Evolutionary conservation across 2,113 vertebrate genomes (phyloP).

Genomic region (Halichoeres trimaculatus): DNA sequence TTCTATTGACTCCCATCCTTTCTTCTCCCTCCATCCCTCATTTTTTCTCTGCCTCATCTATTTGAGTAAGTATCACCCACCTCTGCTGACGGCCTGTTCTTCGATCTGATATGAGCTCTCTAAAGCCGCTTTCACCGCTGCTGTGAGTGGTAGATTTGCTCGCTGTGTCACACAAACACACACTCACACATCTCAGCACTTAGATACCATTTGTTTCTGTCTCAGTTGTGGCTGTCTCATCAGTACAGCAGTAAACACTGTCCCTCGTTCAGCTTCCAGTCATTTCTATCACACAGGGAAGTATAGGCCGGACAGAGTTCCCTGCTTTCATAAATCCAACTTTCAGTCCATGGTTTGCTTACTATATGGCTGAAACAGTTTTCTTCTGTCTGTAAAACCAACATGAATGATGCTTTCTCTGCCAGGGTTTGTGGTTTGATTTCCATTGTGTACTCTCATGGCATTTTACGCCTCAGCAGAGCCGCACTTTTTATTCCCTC

Average conservation of each 20-base stretch:
- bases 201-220: too few species aligned
- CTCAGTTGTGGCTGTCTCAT: neutral
- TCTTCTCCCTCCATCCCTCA: neutral
- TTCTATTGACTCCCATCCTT: neutral
- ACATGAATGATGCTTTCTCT: neutral
- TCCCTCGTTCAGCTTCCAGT: slow-evolving; percentile 32
- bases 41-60: slow-evolving; percentile 18
- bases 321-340: neutral
- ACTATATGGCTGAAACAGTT: neutral
- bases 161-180: slow-evolving; percentile 3
- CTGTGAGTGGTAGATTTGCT: slow-evolving; percentile 8
- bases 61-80: slow-evolving; percentile 31
- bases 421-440: slow-evolving; percentile 23
- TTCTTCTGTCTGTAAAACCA: slow-evolving; percentile 1
- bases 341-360: neutral
- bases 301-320: neutral
- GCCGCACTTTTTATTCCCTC: slow-evolving; percentile 9
- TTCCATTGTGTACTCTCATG: slow-evolving; percentile 36
- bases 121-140: slow-evolving; percentile 18
- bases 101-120: slow-evolving; percentile 42
- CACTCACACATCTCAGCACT: neutral
- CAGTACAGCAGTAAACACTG: slow-evolving; percentile 21
- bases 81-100: slow-evolving; percentile 18
- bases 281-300: slow-evolving; percentile 1
- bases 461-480: slow-evolving; percentile 12